Evolutionary conservation across 2,113 vertebrate species (phyloP), one percentile per base, ranked within the genome.

Genomic region (Charadrius vociferus): DNA sequence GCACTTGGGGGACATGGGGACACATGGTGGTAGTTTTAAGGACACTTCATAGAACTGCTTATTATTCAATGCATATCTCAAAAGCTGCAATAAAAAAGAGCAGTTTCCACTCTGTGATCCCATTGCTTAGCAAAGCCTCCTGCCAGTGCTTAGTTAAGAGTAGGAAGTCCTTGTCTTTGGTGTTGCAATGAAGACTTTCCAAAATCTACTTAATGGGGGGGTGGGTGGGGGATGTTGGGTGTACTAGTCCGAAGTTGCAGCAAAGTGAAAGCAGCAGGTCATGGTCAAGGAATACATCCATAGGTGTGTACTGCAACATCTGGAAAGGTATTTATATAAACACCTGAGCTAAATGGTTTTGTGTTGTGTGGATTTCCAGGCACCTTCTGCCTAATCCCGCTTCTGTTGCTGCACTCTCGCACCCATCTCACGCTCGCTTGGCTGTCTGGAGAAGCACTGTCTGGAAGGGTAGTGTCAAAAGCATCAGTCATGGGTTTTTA

Each of bases 391-490:
- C 39, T 79, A 59, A 82, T 67, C 62, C 36, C 0, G 1, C 23
- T 63, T 58, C n/a, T 49, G 27, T 23, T 68, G 29, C 2, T 0
- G 49, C 24, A 9, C 49, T 92, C 49, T 45, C 0, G 6, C 66
- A 80, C 72, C 66, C 6, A 0, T 50, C 66, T 95, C 93, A 83
- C 9, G 39, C 72, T 86, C 1, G 0, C 41, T 65, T 0, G 0
- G 6, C 45, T 73, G 78, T 85, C 83, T 92, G 90, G 45, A 34
- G 58, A 55, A 95, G 1, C 50, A 12, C 63, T 50, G 59, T 88
- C 92, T 91, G 10, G 12, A 92, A 95, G 73, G 66, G 53, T 87
- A 15, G 6, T 95, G 93, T 91, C 88, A 91, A 91, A 97, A 95
- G 37, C 77, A 94, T 96, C 94, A 91, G 89, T 96, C 86, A 87